Evolutionary conservation across 2,888 invertebrate genomes (phyloP).

Genomic region (Perithous albicinctus): DNA sequence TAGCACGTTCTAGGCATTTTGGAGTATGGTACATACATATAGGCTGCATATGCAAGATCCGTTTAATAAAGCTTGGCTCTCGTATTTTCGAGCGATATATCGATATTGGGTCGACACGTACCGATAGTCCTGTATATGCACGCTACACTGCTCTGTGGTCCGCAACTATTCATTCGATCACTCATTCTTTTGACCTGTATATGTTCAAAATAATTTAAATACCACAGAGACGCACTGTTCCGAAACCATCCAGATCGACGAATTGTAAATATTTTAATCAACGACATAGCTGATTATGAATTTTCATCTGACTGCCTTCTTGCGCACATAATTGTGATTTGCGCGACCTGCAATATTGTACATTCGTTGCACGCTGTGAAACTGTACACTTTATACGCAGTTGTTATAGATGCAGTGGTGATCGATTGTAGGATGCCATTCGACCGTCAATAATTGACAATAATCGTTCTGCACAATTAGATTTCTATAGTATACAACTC

Average conservation of each 20-base stretch:
- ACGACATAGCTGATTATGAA: not conserved
- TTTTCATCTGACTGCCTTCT: not conserved
- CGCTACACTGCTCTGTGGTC: not conserved
- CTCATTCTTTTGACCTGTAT: not conserved
- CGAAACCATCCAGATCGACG: not conserved
- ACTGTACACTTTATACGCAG: not conserved
- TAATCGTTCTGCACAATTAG: not conserved
- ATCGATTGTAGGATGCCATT: not conserved
- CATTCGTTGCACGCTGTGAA: too few relatives aligned
- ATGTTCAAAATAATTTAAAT: not conserved
- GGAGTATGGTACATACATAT: not conserved
- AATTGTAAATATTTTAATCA: too few relatives aligned
- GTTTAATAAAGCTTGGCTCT: slow-evolving; percentile 28
- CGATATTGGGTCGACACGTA: slow-evolving; percentile 18
- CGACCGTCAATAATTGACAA: not conserved
- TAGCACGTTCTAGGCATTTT: not conserved
- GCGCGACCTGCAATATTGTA: too few relatives aligned
- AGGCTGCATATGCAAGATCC: not conserved
- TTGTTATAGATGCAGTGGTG: not conserved
- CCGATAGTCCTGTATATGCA: not conserved
- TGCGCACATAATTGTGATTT: not conserved
- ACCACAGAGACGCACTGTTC: not conserved
- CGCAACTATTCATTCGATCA: too few relatives aligned
- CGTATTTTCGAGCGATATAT: slow-evolving; percentile 12
- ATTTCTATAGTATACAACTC: not conserved